phyloP scores from a whole-genome alignment of 2,113 vertebrate species.

The Toxotes jaculatrix region DNA sequence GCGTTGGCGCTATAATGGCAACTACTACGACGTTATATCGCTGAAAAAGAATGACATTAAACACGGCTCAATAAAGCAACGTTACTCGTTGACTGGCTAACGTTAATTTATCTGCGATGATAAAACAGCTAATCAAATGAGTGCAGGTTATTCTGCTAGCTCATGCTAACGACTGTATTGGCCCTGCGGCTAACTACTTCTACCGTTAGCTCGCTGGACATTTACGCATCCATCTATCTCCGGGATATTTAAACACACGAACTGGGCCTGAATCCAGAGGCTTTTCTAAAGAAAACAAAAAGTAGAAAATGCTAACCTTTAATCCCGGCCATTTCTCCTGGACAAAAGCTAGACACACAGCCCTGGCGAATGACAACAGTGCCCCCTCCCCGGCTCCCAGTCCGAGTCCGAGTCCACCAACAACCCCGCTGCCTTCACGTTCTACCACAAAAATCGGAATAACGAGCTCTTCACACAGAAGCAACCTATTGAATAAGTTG shows the following conservation, averaged over 20 bases:
- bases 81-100: too few relatives aligned
- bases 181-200: conserved; percentile 49
- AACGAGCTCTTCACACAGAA: neutral
- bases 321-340: conserved; percentile 84
- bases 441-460: neutral
- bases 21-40: neutral
- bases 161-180: conserved; percentile 46
- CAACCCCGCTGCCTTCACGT: conserved; percentile 9
- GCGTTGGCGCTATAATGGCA: conserved; percentile 31
- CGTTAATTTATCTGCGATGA: neutral
- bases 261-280: neutral
- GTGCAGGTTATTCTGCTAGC: conserved; percentile 23
- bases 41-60: neutral
- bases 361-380: conserved; percentile 68
- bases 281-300: accelerated
- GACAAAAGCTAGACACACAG: conserved; percentile 74
- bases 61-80: accelerated
- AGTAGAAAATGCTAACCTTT: conserved; percentile 77
- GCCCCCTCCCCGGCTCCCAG: conserved; percentile 40
- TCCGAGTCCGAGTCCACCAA: neutral
- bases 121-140: neutral
- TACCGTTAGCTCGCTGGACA: conserved; percentile 30
- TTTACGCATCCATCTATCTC: neutral
- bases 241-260: neutral
- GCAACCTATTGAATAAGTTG: too few relatives aligned